A percentile compares a stretch with the other conserved stretches of the same genome.
Conservation (phyloP, 2,113 vertebrate species). For the Mystacornis crossleyi region DNA sequence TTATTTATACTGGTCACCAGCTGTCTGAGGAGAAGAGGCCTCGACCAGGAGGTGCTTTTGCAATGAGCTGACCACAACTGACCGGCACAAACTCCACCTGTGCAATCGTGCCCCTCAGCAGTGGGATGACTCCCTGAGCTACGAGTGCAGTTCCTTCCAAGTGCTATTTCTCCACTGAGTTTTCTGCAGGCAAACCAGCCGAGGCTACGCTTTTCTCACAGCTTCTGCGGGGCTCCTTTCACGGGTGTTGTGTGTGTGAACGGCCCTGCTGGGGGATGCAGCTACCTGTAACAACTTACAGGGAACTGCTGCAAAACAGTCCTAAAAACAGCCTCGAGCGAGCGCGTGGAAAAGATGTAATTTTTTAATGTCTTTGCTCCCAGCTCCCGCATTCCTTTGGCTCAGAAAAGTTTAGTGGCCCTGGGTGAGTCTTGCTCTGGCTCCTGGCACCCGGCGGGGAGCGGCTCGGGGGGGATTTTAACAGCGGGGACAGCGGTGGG, state of each 20-base stretch:
- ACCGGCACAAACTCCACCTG: not conserved
- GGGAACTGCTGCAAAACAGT: not conserved
- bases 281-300: not conserved
- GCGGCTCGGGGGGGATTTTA: not conserved
- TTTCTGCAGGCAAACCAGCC: not conserved
- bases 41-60: not conserved
- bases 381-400: not conserved
- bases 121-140: not conserved
- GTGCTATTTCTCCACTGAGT: not conserved
- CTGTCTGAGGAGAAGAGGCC: not conserved
- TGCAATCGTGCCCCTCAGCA: not conserved
- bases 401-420: not conserved
- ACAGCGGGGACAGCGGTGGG: not conserved
- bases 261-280: not conserved
- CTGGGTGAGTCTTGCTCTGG: not conserved
- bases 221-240: not conserved
- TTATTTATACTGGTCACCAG: not conserved
- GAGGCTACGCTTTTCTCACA: not conserved
- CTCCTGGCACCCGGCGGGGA: not conserved
- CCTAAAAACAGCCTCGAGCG: not conserved
- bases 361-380: not conserved
- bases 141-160: not conserved
- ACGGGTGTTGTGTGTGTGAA: fast-evolving
- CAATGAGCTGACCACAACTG: not conserved
- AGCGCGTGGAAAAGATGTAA: not conserved